Conservation (phyloP, 2,888 invertebrate genomes). For the Nasonia oneida region DNA sequence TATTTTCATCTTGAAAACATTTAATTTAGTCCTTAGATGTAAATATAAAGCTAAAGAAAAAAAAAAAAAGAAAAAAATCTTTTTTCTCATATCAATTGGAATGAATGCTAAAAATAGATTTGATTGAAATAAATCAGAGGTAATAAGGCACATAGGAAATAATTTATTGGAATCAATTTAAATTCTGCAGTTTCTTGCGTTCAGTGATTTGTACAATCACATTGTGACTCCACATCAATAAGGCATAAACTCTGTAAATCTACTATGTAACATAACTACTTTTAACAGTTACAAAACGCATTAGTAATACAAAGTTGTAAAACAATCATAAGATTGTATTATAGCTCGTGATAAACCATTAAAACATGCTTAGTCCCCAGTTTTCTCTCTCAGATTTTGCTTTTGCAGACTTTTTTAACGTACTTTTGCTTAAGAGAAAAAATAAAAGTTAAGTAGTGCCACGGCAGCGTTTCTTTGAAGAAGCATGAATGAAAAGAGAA, state of each 20-base stretch:
- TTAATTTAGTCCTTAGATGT: neutral
- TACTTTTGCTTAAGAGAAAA: conserved; percentile 3
- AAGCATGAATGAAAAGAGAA: conserved; percentile 50
- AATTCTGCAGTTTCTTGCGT: conserved; percentile 53
- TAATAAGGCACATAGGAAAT: conserved; percentile 59
- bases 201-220: conserved; percentile 45
- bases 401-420: neutral
- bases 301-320: too few species aligned
- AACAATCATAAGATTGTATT: too few species aligned
- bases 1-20: neutral
- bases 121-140: conserved; percentile 60
- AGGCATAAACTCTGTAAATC: neutral
- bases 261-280: too few species aligned
- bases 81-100: conserved; percentile 57
- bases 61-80: too few species aligned
- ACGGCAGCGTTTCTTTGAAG: neutral
- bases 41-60: neutral
- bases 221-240: conserved; percentile 17
- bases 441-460: neutral
- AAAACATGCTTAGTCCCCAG: neutral
- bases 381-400: neutral
- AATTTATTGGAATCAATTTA: conserved; percentile 63
- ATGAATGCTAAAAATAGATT: conserved; percentile 47
- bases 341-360: too few species aligned
- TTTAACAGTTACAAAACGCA: too few species aligned